Base-by-base conservation (phyloP, 2,888 invertebrate species). In the Isotomurus palustris region DNA sequence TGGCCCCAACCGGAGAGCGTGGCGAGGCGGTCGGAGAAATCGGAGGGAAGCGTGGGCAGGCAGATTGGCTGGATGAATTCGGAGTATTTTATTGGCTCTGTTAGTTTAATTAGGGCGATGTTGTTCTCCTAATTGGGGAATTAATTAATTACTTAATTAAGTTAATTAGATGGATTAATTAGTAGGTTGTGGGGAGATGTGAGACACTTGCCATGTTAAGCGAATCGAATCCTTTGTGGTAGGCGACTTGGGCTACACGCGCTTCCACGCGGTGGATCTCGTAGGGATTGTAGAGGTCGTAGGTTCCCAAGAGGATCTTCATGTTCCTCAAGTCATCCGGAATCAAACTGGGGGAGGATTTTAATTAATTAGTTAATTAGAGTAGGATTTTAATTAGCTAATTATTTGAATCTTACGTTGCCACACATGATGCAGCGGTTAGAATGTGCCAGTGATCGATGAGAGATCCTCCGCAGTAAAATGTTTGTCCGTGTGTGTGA, bases 371-470 rank as follows among this genome's bases (percentile, higher is more conserved):
- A 32, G 8, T 32, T 32, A 32, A 32, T 32, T 32, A 32, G 32
- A 10, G n/a, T n/a, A n/a, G n/a, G n/a, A n/a, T n/a, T n/a, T n/a
- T n/a, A n/a, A 38, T 17, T 10, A 32, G 14, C 32, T 32, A 14
- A 32, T 14, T 32, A 32, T 10, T 10, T 10, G 8, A 17, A 19
- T 17, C 84, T 82, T 79, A 91, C 91, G 88, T 87, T 28, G 89
- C 88, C 24, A 91, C 88, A 74, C 91, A 91, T 77, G 91, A 91
- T 1, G 91, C 91, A 1, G 91, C 90, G 2, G 91, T 86, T 14
- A 91, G 77, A 49, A 91, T 84, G 72, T 91, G 90, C 50, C 74
- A 76, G 64, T 83, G 82, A 72, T 91, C 89, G 62, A 91, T 86
- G 41, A 91, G 78, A 0, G 90, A 89, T 10, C 91, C 91, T 2